These are phyloP conservation scores for Furnarius figulus DNA, from an alignment of 2,113 vertebrate genomes.

Conservation along the genomic window DNA sequence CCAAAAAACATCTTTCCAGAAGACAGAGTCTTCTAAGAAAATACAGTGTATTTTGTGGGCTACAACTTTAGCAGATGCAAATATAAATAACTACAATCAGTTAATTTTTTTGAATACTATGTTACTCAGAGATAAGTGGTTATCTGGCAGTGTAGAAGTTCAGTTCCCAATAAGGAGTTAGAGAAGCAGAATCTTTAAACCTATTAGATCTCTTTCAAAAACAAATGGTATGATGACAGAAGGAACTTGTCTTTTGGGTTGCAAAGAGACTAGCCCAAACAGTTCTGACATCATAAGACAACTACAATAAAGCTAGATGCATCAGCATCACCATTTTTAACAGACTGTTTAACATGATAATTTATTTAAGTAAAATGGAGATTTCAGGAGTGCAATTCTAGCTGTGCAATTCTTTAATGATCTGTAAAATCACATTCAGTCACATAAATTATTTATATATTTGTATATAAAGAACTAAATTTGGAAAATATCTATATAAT, in stretches of 20 bases:
- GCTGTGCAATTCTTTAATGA: neutral
- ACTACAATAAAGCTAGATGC: constrained; percentile 1
- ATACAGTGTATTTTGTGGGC: neutral
- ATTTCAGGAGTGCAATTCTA: neutral
- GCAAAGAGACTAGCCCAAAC: constrained; percentile 35
- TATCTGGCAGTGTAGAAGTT: constrained; percentile 47
- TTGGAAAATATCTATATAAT: neutral
- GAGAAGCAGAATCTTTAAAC: constrained; percentile 46
- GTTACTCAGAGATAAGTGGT: constrained; percentile 44
- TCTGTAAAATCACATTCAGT: neutral
- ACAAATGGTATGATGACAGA: neutral
- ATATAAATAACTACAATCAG: neutral
- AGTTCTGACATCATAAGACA: constrained; percentile 10
- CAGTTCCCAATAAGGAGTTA: constrained; percentile 17
- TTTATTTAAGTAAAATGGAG: neutral
- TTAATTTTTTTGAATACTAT: constrained; percentile 37
- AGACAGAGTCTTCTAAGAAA: neutral
- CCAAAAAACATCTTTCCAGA: neutral
- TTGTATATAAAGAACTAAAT: neutral
- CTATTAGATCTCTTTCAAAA: constrained; percentile 37
- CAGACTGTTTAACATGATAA: neutral
- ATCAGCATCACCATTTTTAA: constrained; percentile 6
- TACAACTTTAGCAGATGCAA: neutral
- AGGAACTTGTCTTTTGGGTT: neutral
- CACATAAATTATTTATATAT: neutral